Conservation (phyloP, 2,888 invertebrate species). For the Carterocephalus palaemon region DNA sequence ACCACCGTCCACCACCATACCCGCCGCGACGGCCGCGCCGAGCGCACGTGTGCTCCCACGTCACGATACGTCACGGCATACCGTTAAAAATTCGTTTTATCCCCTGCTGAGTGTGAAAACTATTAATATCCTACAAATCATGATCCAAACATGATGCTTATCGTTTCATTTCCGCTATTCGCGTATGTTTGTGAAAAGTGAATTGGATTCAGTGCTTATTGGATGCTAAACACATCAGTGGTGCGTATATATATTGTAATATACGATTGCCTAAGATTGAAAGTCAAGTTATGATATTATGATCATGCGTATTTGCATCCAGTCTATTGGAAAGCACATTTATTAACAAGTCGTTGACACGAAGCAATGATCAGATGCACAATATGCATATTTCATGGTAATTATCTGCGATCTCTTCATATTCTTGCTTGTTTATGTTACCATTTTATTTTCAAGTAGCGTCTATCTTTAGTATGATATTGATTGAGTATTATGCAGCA, state of each 20-base stretch:
- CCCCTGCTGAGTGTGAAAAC: constrained; percentile 17
- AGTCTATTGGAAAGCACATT: constrained; percentile 28
- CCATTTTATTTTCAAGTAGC: no score
- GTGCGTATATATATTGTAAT: constrained; percentile 19
- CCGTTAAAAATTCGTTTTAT: constrained; percentile 5
- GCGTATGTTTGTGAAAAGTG: constrained; percentile 16
- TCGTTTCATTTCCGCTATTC: not conserved
- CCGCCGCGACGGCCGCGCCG: constrained; percentile 32
- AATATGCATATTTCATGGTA: constrained; percentile 7
- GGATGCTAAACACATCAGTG: constrained; percentile 16
- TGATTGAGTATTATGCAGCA: no score
- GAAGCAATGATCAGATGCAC: constrained; percentile 4
- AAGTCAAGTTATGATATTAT: constrained; percentile 19
- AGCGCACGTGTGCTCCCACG: constrained; percentile 35
- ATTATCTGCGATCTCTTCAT: no score
- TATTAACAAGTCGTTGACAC: constrained; percentile 26
- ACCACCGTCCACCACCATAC: constrained; percentile 29
- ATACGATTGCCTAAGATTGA: constrained; percentile 19
- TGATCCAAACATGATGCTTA: not conserved
- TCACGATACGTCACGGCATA: constrained; percentile 9
- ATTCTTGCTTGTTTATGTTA: no score
- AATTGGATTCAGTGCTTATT: constrained; percentile 19
- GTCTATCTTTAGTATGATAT: no score
- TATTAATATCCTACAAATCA: constrained; percentile 19
- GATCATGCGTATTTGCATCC: constrained; percentile 20